phyloP scores from a whole-genome alignment of 2,797 vertebrate genomes.

The Choloepus didactylus region DNA sequence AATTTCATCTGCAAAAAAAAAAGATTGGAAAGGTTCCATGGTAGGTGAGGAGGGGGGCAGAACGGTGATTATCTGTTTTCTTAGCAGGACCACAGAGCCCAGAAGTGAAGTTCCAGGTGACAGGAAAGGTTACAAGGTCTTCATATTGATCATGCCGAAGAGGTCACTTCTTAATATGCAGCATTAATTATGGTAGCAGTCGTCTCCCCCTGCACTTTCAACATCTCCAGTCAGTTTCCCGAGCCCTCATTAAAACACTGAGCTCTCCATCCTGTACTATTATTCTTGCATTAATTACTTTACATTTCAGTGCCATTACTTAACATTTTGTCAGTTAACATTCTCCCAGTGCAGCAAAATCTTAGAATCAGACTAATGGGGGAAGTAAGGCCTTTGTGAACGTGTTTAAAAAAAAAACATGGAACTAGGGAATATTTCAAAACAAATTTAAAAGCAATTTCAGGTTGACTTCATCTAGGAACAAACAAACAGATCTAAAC shows the following conservation, averaged over 20 bases:
- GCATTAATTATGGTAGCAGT: conserved; percentile 35
- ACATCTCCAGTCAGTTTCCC: conserved; percentile 23
- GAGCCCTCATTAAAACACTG: conserved; percentile 50
- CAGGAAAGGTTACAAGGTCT: conserved; percentile 49
- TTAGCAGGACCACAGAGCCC: conserved; percentile 32
- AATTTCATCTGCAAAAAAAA: conserved; percentile 56
- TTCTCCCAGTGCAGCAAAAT: not conserved
- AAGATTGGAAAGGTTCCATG: conserved; percentile 24
- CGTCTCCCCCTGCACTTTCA: not conserved
- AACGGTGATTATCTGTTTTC: conserved; percentile 51
- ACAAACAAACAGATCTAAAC: not conserved
- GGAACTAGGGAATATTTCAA: not conserved
- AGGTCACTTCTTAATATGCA: conserved; percentile 49
- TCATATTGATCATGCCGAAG: not conserved
- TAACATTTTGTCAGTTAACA: conserved; percentile 4
- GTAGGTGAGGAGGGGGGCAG: not conserved
- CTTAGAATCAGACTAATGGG: not conserved
- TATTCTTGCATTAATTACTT: conserved; percentile 57
- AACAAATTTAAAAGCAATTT: not conserved
- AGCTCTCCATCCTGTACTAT: conserved; percentile 43
- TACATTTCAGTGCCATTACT: not conserved
- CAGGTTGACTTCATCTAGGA: conserved; percentile 13
- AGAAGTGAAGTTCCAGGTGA: conserved; percentile 58
- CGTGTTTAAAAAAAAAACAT: not conserved
- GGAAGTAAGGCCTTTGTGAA: not conserved